A percentile compares a stretch with the other conserved stretches of the same genome.
phyloP scores from a whole-genome alignment of 2,888 invertebrate genomes.

The Uloborus plumipes region DNA sequence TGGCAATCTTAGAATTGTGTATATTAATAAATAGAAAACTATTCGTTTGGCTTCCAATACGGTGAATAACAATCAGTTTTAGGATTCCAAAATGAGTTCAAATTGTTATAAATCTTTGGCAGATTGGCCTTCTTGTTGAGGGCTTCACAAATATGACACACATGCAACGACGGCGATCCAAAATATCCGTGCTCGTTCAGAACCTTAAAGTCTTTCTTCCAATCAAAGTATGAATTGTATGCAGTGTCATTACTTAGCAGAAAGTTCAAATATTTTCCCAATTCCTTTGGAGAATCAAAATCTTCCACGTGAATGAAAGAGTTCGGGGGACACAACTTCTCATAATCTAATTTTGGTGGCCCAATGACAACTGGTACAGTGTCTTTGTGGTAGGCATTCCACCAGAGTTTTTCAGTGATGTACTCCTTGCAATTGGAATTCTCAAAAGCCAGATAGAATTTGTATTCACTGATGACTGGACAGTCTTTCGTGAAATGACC shows the following conservation, averaged over 20 bases:
- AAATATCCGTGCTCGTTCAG: constrained; percentile 81
- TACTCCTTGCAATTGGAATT: constrained; percentile 80
- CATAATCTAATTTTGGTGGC: constrained; percentile 73
- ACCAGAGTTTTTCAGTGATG: constrained; percentile 80
- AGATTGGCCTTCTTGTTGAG: constrained; percentile 72
- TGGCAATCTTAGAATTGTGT: too few relatives aligned
- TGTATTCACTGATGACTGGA: constrained; percentile 75
- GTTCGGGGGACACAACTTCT: constrained; percentile 76
- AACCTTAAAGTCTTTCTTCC: constrained; percentile 73
- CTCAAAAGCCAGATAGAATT: constrained; percentile 81
- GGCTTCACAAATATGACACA: constrained; percentile 80
- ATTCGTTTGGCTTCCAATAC: constrained; percentile 68
- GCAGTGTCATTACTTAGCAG: constrained; percentile 59
- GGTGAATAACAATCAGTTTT: constrained; percentile 39
- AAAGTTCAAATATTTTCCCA: constrained; percentile 61
- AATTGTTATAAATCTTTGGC: constrained; percentile 50
- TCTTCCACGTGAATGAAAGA: constrained; percentile 77
- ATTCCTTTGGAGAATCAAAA: constrained; percentile 69
- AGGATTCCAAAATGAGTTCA: constrained; percentile 56
- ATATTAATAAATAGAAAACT: too few relatives aligned
- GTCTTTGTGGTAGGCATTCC: constrained; percentile 75
- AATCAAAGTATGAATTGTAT: constrained; percentile 65
- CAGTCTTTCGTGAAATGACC: constrained; percentile 78
- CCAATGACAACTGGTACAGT: constrained; percentile 78
- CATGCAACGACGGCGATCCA: constrained; percentile 76